Evolutionary conservation across 92 coral and sea anemone species (phyloP).

Genomic region (Meandrina meandrites): DNA sequence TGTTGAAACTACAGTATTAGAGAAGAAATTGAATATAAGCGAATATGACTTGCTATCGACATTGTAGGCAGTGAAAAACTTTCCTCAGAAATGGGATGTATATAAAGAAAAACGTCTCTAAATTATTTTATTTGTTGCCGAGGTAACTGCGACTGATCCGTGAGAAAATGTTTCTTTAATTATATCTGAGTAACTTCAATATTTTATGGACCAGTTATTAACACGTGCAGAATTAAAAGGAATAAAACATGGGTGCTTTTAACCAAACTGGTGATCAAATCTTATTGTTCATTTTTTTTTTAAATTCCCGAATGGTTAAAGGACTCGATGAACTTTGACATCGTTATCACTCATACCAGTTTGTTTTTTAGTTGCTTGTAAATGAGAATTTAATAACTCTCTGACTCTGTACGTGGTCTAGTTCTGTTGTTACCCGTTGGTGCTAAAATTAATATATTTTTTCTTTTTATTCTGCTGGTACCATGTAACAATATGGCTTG

Average conservation of each 20-base stretch:
- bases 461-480: neutral
- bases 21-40: too few relatives aligned
- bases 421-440: neutral
- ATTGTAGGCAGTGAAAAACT: too few relatives aligned
- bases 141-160: neutral
- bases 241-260: neutral
- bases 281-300: neutral
- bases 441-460: too few relatives aligned
- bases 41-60: too few relatives aligned
- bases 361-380: neutral
- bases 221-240: neutral
- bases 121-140: neutral
- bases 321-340: neutral
- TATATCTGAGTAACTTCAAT: neutral
- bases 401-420: neutral
- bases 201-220: neutral
- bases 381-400: conserved; percentile 15
- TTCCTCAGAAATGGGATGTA: too few relatives aligned
- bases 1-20: neutral
- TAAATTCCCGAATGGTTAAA: neutral
- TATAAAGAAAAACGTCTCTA: too few relatives aligned
- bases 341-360: neutral
- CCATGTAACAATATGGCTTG: neutral
- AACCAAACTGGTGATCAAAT: neutral
- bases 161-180: neutral